A percentile compares a stretch with the other conserved stretches of the same genome.
Evolutionary conservation across 2,888 invertebrate genomes (phyloP).

Genomic region (Pantelozetes paolii): DNA sequence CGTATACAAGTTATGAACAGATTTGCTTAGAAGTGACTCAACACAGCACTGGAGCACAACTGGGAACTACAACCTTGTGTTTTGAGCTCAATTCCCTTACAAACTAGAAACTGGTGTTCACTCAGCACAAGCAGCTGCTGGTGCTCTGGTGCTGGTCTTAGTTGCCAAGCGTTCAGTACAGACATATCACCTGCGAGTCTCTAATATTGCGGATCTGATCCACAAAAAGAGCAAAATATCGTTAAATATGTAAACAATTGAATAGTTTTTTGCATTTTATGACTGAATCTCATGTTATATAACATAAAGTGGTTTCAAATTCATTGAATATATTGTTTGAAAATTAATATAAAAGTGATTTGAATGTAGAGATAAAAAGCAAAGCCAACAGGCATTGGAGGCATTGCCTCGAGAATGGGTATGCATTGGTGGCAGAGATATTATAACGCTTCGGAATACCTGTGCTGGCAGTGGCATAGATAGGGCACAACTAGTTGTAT

Average conservation of each 20-base stretch:
- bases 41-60: background rate
- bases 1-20: background rate
- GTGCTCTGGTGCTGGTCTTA: conserved; percentile 25
- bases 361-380: background rate
- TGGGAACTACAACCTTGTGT: conserved; percentile 19
- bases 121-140: conserved; percentile 23
- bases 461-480: background rate
- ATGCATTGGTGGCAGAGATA: background rate
- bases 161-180: conserved; percentile 22
- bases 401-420: conserved; percentile 21
- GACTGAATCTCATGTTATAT: background rate
- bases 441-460: background rate
- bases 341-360: background rate
- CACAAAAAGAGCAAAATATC: background rate
- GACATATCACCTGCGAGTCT: background rate
- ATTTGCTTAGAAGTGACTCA: conserved; percentile 14
- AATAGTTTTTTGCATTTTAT: background rate
- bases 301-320: too few species aligned
- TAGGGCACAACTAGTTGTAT: conserved; percentile 31
- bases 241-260: background rate
- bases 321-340: background rate
- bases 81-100: conserved; percentile 20
- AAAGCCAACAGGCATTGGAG: conserved; percentile 28
- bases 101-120: conserved; percentile 10
- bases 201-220: background rate